Base-by-base conservation (phyloP, 30 jellyfish, hydroid and myxozoan species). In the Hydractinia echinata region DNA sequence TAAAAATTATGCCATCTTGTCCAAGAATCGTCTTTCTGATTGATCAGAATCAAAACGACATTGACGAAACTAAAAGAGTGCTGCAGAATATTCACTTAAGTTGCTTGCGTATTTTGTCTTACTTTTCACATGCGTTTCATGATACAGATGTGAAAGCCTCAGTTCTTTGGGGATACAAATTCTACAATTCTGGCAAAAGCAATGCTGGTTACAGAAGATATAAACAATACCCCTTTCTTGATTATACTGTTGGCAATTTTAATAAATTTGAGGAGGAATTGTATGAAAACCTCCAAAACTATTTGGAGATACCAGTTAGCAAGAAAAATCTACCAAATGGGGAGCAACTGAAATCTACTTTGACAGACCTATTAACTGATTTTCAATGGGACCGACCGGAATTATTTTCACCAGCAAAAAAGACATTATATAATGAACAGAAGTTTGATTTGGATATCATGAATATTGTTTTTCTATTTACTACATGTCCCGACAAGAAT, bases 361-460 rank as follows among this genome's bases (percentile, higher is more conserved):
- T 91, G 10, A 84, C 95, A 49, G 97, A 91, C 49, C 70, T 86
- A 20, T 84, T 91, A 5, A 62, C 96, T 19, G 96, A 86, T 48
- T 91, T 85, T 86, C 97, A 91, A 44, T 91, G 97, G 97, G 97
- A 91, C 54, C 67, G 95, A 61, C 97, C 97, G 4, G 95, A 91
- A 64, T 83, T 91, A 73, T 53, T 85, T 48, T 91, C 97, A 50
- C 97, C 97, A 0, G 79, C 68, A 15, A 77, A 77, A 48, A 54
- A 48, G 19, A 5, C 10, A 9, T 21, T 44, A 54, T n/a, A 60
- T 72, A 19, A 61, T 18, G 56, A 7, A 5, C 19, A 8, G 30
- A 51, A 61, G 14, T n/a, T 19, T 7, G 55, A 54, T 30, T 30
- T 19, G 67, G 81, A 71, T 20, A 15, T 71, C 14, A 71, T 30